Conservation (phyloP, 2,888 invertebrate species). For the Parnassius orleans region DNA sequence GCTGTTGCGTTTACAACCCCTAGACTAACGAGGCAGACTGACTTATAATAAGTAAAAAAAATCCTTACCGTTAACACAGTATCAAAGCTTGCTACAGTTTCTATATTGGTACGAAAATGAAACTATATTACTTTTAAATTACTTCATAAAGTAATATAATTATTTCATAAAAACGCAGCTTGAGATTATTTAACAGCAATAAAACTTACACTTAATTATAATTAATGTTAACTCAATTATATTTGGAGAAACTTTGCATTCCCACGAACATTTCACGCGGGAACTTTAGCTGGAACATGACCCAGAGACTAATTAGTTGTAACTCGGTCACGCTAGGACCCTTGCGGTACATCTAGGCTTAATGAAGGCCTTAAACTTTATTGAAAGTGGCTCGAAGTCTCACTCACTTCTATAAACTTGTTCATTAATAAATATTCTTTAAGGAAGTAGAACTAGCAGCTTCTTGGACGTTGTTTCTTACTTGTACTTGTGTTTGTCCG, state of each 20-base stretch:
- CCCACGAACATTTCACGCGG: not conserved
- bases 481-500: too few species aligned
- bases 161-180: not conserved
- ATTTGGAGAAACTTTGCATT: slow-evolving; percentile 7
- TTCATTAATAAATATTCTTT: too few species aligned
- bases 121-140: not conserved
- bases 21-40: too few species aligned
- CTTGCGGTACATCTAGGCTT: slow-evolving; percentile 1
- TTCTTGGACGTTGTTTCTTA: too few species aligned
- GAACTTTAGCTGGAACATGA: slow-evolving; percentile 7
- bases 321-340: slow-evolving; percentile 20
- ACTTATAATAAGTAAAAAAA: too few species aligned
- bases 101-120: not conserved
- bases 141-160: not conserved
- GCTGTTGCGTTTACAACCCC: too few species aligned
- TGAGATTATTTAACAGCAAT: slow-evolving; percentile 1
- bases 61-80: too few species aligned
- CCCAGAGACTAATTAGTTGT: slow-evolving; percentile 8
- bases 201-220: slow-evolving; percentile 16
- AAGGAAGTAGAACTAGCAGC: too few species aligned
- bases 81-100: too few species aligned
- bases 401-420: not conserved
- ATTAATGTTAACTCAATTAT: slow-evolving; percentile 20
- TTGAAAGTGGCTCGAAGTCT: slow-evolving; percentile 2
- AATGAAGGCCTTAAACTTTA: slow-evolving; percentile 9